Base-by-base conservation (phyloP, 2,113 vertebrate genomes). In the Corvus hawaiiensis region DNA sequence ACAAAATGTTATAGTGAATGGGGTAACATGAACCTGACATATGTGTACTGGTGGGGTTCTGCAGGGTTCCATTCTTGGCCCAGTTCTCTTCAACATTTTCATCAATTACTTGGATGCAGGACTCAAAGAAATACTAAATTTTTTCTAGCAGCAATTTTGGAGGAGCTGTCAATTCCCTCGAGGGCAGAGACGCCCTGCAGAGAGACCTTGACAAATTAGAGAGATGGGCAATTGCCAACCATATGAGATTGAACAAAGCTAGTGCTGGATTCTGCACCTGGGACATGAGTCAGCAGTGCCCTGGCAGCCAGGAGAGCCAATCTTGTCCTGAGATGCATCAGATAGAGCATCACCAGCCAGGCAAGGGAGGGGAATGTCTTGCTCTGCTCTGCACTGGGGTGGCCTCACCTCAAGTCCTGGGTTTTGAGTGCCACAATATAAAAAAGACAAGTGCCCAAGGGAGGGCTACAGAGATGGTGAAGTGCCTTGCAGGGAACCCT, bases 301-400 rank as follows among this genome's bases (percentile, higher is more conserved):
- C 52, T 81, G 61, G 44, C 5, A 82, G 52, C 7, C 39, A 74
- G 52, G 28, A 89, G 10, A 11, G 46, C 5, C 77, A n/a, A 2
- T 15, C 3, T 0, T 16, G 5, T 44, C 43, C 20, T 10, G 23
- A 6, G 7, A 10, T 13, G 12, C 63, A 30, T 39, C 26, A n/a
- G 54, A 5, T 5, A 46, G 13, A 59, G 28, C 28, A 14, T 24
- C 0, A 0, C 3, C 37, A 81, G 44, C 22, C 2, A 2, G 37
- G 20, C 10, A 43, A 22, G 28, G 20, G 13, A 46, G 33, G 13
- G 6, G 23, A 46, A 30, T 67, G 16, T 46, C 16, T 59, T 2
- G 1, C 32, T 80, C 51, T 58, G 27, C 10, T 73, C 32, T 52
- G 27, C 37, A 8, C 19, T 59, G 13, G 18, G 9, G 4, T 1